phyloP scores from a whole-genome alignment of 2,113 vertebrate genomes.

The Tauraco erythrolophus region DNA sequence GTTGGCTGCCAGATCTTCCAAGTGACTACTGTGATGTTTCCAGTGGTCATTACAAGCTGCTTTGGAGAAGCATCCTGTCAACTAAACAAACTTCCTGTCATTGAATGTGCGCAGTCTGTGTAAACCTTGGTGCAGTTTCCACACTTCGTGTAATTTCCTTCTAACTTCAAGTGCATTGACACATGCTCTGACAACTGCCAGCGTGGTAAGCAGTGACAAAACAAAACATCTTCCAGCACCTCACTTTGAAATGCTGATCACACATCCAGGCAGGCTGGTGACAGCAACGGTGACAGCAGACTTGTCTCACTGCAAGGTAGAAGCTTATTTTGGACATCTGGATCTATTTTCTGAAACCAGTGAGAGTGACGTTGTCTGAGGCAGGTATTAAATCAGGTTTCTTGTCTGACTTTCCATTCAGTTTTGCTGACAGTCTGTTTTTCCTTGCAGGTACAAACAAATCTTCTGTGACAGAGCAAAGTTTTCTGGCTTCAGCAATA shows the following conservation, averaged over 20 bases:
- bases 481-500: neutral
- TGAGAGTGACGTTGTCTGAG: neutral
- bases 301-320: neutral
- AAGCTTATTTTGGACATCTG: neutral
- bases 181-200: neutral
- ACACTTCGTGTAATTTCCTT: neutral
- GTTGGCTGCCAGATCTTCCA: neutral
- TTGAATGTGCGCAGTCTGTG: accelerated
- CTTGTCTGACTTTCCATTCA: neutral
- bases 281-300: neutral
- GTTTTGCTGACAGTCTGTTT: neutral
- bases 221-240: neutral
- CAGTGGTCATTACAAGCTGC: neutral
- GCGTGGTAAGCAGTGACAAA: neutral
- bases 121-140: neutral
- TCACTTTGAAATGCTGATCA: neutral
- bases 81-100: neutral
- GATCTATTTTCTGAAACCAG: neutral
- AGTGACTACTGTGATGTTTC: neutral
- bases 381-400: neutral
- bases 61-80: neutral
- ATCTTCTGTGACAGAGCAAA: constrained; percentile 3
- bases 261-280: neutral
- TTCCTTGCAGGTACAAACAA: neutral
- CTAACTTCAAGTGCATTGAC: neutral